Percentiles rank a stretch among this genome's conserved stretches.
These are phyloP conservation scores for Anolis apletophallus DNA, from an alignment of 2,797 vertebrate genomes.

Conservation along the genomic window DNA sequence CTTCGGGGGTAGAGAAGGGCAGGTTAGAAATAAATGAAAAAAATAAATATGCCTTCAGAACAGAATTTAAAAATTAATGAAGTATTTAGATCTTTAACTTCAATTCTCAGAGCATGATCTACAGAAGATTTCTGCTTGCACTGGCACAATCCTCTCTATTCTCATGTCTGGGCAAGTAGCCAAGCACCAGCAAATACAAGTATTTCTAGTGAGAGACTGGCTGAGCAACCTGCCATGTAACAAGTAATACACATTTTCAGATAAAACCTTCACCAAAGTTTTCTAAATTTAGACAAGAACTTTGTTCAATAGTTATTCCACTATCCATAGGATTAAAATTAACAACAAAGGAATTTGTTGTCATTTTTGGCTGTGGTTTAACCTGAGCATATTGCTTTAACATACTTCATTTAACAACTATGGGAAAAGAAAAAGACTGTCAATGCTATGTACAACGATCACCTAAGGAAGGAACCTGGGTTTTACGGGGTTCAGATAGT, in stretches of 20 bases:
- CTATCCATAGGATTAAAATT: not conserved
- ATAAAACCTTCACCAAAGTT: not conserved
- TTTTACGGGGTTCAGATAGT: not conserved
- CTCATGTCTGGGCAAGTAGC: not conserved
- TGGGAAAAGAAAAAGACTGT: not conserved
- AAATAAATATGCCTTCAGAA: not conserved
- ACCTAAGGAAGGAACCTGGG: not conserved
- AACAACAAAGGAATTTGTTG: not conserved
- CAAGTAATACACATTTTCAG: not conserved
- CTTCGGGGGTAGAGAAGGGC: no score
- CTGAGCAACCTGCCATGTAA: not conserved
- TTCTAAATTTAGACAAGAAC: not conserved
- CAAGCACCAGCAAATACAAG: not conserved
- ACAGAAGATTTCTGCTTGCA: not conserved
- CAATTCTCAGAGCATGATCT: not conserved
- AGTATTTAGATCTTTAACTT: not conserved
- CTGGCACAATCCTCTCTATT: not conserved
- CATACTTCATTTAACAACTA: not conserved
- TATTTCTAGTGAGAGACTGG: not conserved
- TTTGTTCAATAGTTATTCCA: not conserved
- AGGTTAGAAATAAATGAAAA: no score
- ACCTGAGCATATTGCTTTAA: no score
- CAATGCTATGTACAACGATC: not conserved
- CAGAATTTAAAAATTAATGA: not conserved
- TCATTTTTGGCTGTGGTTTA: not conserved